Conservation (phyloP, 2,888 invertebrate species). For the Agapostemon virescens region DNA sequence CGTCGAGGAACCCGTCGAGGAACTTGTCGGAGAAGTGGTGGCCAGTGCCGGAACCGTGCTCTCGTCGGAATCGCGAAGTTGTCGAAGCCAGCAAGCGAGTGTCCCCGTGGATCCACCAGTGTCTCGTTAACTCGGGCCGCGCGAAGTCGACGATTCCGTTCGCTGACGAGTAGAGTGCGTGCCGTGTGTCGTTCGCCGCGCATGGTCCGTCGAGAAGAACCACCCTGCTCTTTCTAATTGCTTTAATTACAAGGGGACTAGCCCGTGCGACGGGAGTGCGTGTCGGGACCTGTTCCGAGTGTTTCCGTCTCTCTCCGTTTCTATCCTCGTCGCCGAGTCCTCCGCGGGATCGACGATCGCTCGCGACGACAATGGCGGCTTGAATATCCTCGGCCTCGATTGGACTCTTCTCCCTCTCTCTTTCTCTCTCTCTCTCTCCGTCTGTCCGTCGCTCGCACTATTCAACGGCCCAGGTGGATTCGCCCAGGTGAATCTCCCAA, state of each 20-base stretch:
- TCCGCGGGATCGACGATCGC: not conserved
- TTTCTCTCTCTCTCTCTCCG: no score
- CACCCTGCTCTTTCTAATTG: constrained; percentile 52
- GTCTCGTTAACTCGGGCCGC: constrained; percentile 21
- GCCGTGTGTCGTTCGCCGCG: constrained; percentile 44
- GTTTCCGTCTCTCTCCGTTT: not conserved
- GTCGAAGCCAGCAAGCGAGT: constrained; percentile 5
- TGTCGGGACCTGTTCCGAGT: constrained; percentile 1
- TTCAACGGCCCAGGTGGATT: constrained; percentile 14
- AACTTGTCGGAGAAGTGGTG: not conserved
- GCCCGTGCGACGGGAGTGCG: constrained; percentile 18
- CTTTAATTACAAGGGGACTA: constrained; percentile 49
- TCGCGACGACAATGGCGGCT: constrained; percentile 44
- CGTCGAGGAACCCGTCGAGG: not conserved
- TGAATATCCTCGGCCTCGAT: constrained; percentile 24
- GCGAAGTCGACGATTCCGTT: constrained; percentile 44
- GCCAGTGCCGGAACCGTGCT: not conserved
- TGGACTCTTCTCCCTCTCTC: constrained; percentile 18
- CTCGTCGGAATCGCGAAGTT: constrained; percentile 14
- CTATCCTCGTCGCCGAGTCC: not conserved
- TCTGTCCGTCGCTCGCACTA: no score
- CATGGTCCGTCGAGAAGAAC: constrained; percentile 54
- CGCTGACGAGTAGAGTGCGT: not conserved
- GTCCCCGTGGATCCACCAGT: constrained; percentile 13
- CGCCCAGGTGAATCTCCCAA: constrained; percentile 27